Conservation (phyloP, 2,113 vertebrate genomes). For the Xerus inauris region DNA sequence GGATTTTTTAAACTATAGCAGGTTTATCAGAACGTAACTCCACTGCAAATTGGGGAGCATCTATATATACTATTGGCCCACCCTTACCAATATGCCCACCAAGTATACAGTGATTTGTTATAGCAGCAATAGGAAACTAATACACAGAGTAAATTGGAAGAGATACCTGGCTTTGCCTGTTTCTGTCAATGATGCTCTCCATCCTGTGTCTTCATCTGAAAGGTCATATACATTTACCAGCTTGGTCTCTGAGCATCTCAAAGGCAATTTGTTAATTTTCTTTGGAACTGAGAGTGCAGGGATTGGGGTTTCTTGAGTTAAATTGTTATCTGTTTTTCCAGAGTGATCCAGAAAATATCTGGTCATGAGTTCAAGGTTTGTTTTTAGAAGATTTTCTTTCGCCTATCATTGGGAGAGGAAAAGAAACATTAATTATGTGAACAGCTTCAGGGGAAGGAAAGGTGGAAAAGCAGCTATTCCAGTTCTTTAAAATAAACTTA, state of each 20-base stretch:
- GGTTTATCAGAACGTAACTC: neutral
- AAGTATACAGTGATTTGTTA: neutral
- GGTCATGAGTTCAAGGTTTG: constrained; percentile 94
- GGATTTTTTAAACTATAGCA: neutral
- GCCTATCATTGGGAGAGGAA: constrained; percentile 72
- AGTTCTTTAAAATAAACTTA: neutral
- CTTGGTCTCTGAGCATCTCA: constrained; percentile 45
- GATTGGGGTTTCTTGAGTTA: constrained; percentile 12
- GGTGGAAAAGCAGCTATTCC: neutral
- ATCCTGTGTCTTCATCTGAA: constrained; percentile 75
- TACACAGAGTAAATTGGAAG: neutral
- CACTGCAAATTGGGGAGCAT: neutral
- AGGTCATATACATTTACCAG: constrained; percentile 63
- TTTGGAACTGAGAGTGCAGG: constrained; percentile 67
- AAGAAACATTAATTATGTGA: neutral
- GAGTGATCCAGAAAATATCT: constrained; percentile 89
- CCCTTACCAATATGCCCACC: neutral
- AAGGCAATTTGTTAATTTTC: constrained; percentile 55
- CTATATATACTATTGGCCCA: neutral
- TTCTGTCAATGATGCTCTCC: constrained; percentile 54
- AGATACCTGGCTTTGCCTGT: constrained; percentile 70
- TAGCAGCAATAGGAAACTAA: neutral
- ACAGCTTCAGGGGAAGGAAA: neutral
- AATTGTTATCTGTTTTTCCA: constrained; percentile 64
- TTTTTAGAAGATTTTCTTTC: constrained; percentile 90